phyloP scores from a whole-genome alignment of 1,140 invertebrate species.

The Nymphalis io region DNA sequence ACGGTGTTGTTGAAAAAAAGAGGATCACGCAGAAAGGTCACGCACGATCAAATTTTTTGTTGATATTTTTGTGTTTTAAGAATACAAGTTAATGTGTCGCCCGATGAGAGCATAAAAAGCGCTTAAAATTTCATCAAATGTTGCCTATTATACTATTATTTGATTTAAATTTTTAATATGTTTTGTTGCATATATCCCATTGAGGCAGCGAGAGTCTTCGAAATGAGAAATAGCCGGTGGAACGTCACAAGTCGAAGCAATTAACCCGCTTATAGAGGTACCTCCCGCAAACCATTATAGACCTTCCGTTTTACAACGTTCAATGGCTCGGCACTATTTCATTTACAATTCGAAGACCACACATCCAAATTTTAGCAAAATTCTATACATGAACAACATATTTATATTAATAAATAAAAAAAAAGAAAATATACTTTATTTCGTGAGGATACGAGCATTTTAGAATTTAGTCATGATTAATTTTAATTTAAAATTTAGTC shows the following conservation, averaged over 20 bases:
- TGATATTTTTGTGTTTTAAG: neutral
- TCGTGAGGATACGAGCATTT: no score
- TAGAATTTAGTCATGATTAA: no score
- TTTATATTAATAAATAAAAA: no score
- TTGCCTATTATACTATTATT: no score
- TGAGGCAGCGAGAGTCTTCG: neutral
- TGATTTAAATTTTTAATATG: neutral
- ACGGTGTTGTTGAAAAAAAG: neutral
- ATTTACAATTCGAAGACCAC: neutral
- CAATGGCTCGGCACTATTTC: conserved; percentile 1
- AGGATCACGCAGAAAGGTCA: no score
- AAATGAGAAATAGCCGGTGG: conserved; percentile 13
- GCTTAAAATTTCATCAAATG: no score
- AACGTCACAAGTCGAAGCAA: conserved; percentile 25
- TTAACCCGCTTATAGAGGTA: conserved; percentile 13
- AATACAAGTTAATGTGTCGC: no score
- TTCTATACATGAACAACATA: no score
- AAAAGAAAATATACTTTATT: no score
- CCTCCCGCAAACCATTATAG: conserved; percentile 12
- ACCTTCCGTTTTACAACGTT: conserved; percentile 9
- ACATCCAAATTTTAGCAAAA: neutral
- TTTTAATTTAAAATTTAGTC: no score
- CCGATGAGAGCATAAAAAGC: no score
- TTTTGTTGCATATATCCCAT: neutral
- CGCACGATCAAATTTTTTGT: no score